A percentile compares a stretch with the other conserved stretches of the same genome.
These are phyloP conservation scores for Drosophila falleni DNA, from an alignment of 2,888 invertebrate genomes.

Conservation along the genomic window DNA sequence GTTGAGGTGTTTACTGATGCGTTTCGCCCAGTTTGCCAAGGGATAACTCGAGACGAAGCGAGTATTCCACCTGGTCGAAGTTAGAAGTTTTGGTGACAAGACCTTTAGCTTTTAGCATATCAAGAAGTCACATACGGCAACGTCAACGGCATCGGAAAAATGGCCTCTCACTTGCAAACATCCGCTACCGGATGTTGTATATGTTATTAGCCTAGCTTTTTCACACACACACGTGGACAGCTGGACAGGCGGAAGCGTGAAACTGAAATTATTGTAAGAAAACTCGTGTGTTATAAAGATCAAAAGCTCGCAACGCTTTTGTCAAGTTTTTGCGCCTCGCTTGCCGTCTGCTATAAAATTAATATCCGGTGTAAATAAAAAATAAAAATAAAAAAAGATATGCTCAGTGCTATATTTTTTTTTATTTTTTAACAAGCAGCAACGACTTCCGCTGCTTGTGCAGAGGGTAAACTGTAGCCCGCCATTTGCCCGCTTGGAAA, in stretches of 20 bases:
- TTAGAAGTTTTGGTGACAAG: conserved; percentile 34
- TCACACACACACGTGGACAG: conserved; percentile 28
- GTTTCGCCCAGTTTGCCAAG: conserved; percentile 62
- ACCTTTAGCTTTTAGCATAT: conserved; percentile 64
- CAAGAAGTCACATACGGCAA: conserved; percentile 48
- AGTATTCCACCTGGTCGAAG: conserved; percentile 34
- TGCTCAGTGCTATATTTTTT: conserved; percentile 16
- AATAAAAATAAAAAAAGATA: conserved; percentile 39
- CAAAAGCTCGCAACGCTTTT: conserved; percentile 66
- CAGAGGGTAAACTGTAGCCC: conserved; percentile 18
- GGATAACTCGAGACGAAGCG: conserved; percentile 12
- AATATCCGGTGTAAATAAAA: conserved; percentile 82
- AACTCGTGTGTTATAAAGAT: conserved; percentile 56
- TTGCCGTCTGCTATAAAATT: conserved; percentile 77
- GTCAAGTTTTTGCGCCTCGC: conserved; percentile 58
- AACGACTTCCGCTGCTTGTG: conserved; percentile 63
- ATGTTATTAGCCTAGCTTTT: conserved; percentile 68
- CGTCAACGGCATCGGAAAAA: conserved; percentile 43
- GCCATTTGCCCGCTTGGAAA: conserved; percentile 28
- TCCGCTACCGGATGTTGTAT: conserved; percentile 72
- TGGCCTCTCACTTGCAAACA: conserved; percentile 72
- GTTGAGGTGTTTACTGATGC: conserved; percentile 75
- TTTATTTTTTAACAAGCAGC: conserved; percentile 62
- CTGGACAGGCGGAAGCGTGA: conserved; percentile 69
- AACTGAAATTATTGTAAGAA: conserved; percentile 68